These are phyloP conservation scores for Drosophila barbarae DNA, from an alignment of 2,888 invertebrate species.

Conservation along the genomic window DNA sequence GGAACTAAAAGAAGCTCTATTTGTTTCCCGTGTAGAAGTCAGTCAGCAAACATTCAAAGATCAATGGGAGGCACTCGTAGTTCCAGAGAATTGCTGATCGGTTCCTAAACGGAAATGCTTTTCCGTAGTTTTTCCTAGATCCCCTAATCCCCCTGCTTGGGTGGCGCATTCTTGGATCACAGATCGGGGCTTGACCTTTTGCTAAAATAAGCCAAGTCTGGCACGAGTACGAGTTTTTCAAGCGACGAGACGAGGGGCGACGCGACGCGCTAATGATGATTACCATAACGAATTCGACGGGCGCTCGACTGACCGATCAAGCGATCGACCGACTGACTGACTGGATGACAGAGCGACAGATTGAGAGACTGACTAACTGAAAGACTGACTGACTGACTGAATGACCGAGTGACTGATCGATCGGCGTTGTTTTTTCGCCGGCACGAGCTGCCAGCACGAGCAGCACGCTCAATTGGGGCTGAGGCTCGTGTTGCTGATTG, in stretches of 20 bases:
- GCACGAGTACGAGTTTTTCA: conserved; percentile 12
- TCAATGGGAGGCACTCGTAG: conserved; percentile 13
- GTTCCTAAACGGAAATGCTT: conserved; percentile 67
- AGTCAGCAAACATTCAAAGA: conserved; percentile 40
- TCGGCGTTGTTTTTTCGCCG: conserved; percentile 34
- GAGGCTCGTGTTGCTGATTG: conserved; percentile 62
- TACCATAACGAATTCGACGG: conserved; percentile 61
- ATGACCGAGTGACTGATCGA: conserved; percentile 30
- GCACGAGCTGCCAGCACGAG: conserved; percentile 71
- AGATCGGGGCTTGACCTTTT: conserved; percentile 61
- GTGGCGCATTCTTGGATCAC: conserved; percentile 48
- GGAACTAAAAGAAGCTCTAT: too few relatives aligned
- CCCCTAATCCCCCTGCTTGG: conserved; percentile 22
- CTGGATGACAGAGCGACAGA: conserved; percentile 20
- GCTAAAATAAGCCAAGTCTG: conserved; percentile 63
- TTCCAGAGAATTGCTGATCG: conserved; percentile 45
- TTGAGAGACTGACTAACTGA: conserved; percentile 12
- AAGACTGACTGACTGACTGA: conserved; percentile 23
- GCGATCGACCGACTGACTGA: conserved; percentile 21
- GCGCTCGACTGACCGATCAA: conserved; percentile 38
- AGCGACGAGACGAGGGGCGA: conserved; percentile 1
- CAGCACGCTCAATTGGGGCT: conserved; percentile 68
- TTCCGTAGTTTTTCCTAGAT: conserved; percentile 17
- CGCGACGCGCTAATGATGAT: conserved; percentile 63
- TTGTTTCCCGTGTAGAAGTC: conserved; percentile 27